Evolutionary conservation across 2,797 vertebrate species (phyloP).

Genomic region (Buceros bicornis): DNA sequence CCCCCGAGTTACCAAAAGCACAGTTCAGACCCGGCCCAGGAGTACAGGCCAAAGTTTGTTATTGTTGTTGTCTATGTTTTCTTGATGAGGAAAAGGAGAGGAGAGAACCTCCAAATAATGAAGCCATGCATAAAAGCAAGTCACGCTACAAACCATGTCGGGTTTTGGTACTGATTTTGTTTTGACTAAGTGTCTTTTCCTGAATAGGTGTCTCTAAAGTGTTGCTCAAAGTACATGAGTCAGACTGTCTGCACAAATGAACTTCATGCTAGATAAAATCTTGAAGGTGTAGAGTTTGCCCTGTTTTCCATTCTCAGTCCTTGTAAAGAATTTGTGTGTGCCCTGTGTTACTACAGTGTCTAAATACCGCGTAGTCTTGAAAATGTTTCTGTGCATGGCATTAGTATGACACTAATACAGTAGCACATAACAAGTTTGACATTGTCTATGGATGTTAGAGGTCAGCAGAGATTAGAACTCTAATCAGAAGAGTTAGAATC

Average conservation of each 20-base stretch:
- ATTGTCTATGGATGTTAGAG: neutral
- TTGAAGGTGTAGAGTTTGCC: neutral
- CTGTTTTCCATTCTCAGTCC: neutral
- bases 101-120: neutral
- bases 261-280: neutral
- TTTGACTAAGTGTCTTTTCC: neutral
- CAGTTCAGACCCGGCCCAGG: neutral
- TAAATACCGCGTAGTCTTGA: neutral
- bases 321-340: neutral
- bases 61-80: neutral
- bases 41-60: neutral
- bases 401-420: fast-evolving
- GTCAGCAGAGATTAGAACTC: neutral
- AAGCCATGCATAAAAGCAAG: neutral
- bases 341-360: neutral
- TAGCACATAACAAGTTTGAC: neutral
- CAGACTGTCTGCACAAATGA: neutral
- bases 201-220: neutral
- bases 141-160: neutral
- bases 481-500: neutral
- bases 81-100: neutral
- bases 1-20: neutral
- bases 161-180: neutral
- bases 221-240: neutral
- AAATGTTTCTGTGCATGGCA: neutral